phyloP scores from a whole-genome alignment of 2,888 invertebrate species.

The Idaea aversata region DNA sequence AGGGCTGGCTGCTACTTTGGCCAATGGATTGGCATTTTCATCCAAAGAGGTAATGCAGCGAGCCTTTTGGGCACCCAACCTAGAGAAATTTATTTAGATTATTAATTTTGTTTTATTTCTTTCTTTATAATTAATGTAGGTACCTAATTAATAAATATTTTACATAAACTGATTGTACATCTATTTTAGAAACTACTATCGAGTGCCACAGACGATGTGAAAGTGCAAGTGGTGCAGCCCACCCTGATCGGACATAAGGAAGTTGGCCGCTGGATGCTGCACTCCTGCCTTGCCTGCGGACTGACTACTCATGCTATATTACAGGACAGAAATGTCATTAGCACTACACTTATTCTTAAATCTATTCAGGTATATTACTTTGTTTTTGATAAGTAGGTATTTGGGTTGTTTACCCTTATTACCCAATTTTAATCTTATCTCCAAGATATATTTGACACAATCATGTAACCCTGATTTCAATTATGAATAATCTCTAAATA shows the following conservation, averaged over 20 bases:
- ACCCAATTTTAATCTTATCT: constrained; percentile 1
- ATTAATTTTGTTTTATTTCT: no score
- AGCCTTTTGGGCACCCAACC: no score
- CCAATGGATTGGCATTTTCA: no score
- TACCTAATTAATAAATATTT: not conserved
- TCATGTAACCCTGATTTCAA: not conserved
- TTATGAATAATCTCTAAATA: constrained; percentile 2
- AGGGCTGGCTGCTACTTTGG: no score
- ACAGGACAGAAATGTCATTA: constrained; percentile 64
- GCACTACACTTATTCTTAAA: constrained; percentile 78
- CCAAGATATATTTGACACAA: not conserved
- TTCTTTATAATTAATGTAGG: no score
- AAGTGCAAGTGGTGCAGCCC: constrained; percentile 79
- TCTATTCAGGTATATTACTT: constrained; percentile 74
- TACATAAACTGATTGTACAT: not conserved
- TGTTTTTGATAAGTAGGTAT: constrained; percentile 1
- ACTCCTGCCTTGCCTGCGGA: constrained; percentile 83
- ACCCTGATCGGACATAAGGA: constrained; percentile 77
- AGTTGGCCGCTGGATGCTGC: constrained; percentile 82
- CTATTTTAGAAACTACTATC: constrained; percentile 73
- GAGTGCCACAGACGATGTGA: constrained; percentile 68
- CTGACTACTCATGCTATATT: constrained; percentile 82
- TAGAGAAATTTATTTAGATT: no score
- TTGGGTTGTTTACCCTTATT: not conserved
- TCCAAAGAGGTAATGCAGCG: no score